Evolutionary conservation across 2,797 vertebrate genomes (phyloP), one percentile per base, ranked within the genome.

Genomic region (Cossypha polioptera): DNA sequence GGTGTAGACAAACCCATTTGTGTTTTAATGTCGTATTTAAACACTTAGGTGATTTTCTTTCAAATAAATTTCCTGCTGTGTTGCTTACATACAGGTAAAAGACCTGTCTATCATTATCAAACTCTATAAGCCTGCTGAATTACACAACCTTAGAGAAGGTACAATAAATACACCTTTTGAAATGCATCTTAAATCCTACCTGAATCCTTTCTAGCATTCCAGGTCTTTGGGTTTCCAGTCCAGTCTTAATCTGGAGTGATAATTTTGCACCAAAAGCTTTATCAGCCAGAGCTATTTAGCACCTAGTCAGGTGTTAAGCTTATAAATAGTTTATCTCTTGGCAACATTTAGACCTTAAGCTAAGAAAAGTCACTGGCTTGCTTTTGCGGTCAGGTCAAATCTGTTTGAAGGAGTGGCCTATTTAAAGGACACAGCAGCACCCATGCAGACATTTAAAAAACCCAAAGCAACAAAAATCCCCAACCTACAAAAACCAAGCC

Each of bases 271-370:
- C 51, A 58, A 78, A 90, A 76, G 12, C n/a, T 90, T 59, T 91
- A 80, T 88, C 78, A 69, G 21, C 6, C n/a, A 40, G 69, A 94
- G 55, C n/a, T 91, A 86, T 90, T 91, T 94, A 91, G 87, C 94
- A 94, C 69, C 59, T 53, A 94, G 92, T 94, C 95, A 94, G 85
- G 89, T 95, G 89, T 88, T 92, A 95, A 95, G 66, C 79, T 94
- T 94, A 92, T 93, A 96, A 95, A 96, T 96, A 95, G 85, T 91
- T 90, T 77, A 59, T 91, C 76, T 92, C 58, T 84, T 96, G 87
- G 91, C 82, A 88, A 78, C 54, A 17, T 88, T 88, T 82, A 89
- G 63, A 77, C 65, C 20, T 54, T 69, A 65, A 54, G 48, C 82
- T 58, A 57, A 66, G 69, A 94, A 95, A 96, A 93, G 54, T 63